These are phyloP conservation scores for Tonatia bakeri DNA, from an alignment of 2,113 vertebrate genomes.

Conservation along the genomic window DNA sequence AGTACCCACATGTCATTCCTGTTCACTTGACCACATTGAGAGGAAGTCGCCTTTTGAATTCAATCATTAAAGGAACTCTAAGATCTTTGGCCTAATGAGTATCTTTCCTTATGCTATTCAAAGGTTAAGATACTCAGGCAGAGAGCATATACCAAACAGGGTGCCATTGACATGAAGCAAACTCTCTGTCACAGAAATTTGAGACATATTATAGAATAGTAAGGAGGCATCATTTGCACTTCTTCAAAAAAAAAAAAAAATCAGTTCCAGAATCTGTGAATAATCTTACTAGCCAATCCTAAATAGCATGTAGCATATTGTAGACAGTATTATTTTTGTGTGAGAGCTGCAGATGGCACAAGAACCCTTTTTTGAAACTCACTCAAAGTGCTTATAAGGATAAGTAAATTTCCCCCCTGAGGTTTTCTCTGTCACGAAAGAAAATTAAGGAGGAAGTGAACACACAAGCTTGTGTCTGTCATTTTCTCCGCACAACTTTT, in stretches of 20 bases:
- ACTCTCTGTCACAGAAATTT: not conserved
- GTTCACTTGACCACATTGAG: not conserved
- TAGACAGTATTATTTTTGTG: not conserved
- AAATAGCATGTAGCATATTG: not conserved
- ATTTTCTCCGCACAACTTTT: not conserved
- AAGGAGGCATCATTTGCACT: not conserved
- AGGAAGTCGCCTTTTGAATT: not conserved
- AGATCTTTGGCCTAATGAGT: not conserved
- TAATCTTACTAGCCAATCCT: not conserved
- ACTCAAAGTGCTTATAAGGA: not conserved
- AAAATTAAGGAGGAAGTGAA: slow-evolving; percentile 24
- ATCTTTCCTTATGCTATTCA: not conserved
- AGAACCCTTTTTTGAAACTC: slow-evolving; percentile 19
- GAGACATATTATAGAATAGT: not conserved
- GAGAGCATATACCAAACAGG: not conserved
- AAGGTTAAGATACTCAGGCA: not conserved
- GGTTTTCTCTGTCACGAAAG: slow-evolving; percentile 14
- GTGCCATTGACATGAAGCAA: not conserved
- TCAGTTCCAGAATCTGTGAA: not conserved
- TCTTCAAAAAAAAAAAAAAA: not conserved
- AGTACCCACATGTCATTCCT: not conserved
- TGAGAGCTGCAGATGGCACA: not conserved
- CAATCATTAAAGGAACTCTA: not conserved
- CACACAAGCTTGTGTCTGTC: not conserved
- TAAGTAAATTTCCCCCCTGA: not conserved